Evolutionary conservation across 2,888 invertebrate genomes (phyloP).

Genomic region (Chymomyza fuscimana): DNA sequence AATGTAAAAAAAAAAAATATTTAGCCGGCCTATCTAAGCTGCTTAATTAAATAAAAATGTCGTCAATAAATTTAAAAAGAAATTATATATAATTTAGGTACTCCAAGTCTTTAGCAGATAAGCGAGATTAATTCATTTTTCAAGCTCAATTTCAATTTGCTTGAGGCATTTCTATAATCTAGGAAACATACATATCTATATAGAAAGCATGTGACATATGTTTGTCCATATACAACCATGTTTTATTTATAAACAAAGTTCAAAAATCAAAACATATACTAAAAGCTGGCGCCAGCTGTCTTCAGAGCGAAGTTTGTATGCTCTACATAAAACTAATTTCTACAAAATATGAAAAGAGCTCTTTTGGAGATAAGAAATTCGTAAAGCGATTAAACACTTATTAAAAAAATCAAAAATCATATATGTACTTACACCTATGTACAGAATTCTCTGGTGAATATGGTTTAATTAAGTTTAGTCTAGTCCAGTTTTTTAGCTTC

Average conservation of each 20-base stretch:
- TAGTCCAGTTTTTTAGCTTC: too few relatives aligned
- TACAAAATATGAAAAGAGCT: background rate
- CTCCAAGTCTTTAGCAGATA: background rate
- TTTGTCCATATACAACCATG: background rate
- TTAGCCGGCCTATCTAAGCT: too few relatives aligned
- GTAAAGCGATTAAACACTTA: too few relatives aligned
- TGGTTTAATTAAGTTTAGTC: too few relatives aligned
- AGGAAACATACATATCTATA: background rate
- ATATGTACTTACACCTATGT: too few relatives aligned
- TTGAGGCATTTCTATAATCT: background rate
- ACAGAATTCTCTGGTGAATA: too few relatives aligned
- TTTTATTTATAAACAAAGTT: background rate
- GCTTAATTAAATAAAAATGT: background rate
- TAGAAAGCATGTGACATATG: background rate
- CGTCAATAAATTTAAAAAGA: background rate
- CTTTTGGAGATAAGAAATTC: too few relatives aligned
- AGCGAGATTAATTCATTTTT: background rate
- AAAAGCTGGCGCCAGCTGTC: background rate
- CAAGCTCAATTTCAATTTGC: background rate
- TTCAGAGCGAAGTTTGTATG: background rate
- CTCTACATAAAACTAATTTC: background rate
- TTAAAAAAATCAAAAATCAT: too few relatives aligned
- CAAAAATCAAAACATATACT: background rate
- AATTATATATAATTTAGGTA: background rate
- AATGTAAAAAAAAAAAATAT: too few relatives aligned